Base-by-base conservation (phyloP, 2,888 invertebrate species). In the Notodonta dromedarius region DNA sequence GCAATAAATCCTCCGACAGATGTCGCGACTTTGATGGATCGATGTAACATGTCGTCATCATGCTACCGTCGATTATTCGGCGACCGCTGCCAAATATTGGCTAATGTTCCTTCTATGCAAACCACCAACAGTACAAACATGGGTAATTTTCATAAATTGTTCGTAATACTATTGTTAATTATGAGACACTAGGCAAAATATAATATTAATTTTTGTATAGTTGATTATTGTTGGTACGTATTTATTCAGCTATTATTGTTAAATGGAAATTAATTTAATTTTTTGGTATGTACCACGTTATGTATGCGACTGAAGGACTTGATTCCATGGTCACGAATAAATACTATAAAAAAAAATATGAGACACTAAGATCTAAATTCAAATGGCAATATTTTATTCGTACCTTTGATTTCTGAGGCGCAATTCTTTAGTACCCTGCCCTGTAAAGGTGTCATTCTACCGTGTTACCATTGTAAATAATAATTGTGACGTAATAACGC, bases 1-100 rank as follows among this genome's bases (percentile, higher is more conserved):
- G 73, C 65, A 72, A 80, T 80, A 80, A 76, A 80, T 80, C 74
- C 74, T 61, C 69, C 72, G 67, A 66, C 78, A 77, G 68, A 74
- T 76, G 78, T 65, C 69, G 66, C 71, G 65, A 58, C 56, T 63
- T 65, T 80, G 80, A 80, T 80, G 75, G 80, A 81, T 81, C 63
- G 79, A 72, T 71, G 73, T 73, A 79, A 79, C 76, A 79, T 70
- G 67, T 62, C 65, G 65, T 59, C 59, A 63, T 12, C 24, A 46
- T 46, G 13, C 14, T 16, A 56, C 44, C 42, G 44, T 13, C 42
- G 6, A 24, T 44, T 56, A 13, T 16, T 56, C 44, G 40, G 44
- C 56, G 44, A 56, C 40, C 39, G 13, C 14, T 14, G 14, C 55
- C 55, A 4, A n/a, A 24, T 11, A 24, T 16, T 16, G 16, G 16